Evolutionary conservation across 1,140 invertebrate species (phyloP), one percentile per base, ranked within the genome.

Genomic region (Delia radicum): DNA sequence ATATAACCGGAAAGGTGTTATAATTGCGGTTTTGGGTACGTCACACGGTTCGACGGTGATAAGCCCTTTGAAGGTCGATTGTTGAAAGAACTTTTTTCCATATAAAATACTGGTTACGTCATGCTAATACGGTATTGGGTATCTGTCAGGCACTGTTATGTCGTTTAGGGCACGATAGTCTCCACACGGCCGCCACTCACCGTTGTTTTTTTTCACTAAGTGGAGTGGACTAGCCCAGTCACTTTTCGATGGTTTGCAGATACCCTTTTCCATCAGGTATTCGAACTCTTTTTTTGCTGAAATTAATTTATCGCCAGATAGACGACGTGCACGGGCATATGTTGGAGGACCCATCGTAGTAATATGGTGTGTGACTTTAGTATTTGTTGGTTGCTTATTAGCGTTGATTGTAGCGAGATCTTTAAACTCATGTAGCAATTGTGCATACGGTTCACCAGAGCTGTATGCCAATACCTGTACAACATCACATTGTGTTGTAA

Each of bases 1-100:
- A 77, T 78, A 78, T 31, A 81, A 74, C 81, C 87, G 28, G 65
- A 85, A 85, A 13, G 84, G 79, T 42, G 85, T 87, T 2, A 77
- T 83, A 0, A 87, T 76, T 2, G 85, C 83, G 2, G 84, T 87
- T 76, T 46, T 46, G 3, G 7, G 8, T 13, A 46, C 15, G 13
- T 46, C 42, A 2, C 13, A 5, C 13, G 42, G 42, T 3, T 46
- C 15, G 42, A 46, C 13, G 42, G 42, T 46, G 15, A 15, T 46
- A 46, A 5, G 42, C 42, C 13, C 15, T 46, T 46, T 46, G 2
- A 5, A 8, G 15, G 15, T 46, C 42, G 7, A 46, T 46, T 8
- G 15, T 15, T 5, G 42, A 46, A 15, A 46, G 15, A 46, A 46
- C 13, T 3, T 8, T 46, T 46, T 46, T 46, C 31, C 12, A 12